These are phyloP conservation scores for Bathynomus jamesi DNA, from an alignment of 1,140 invertebrate genomes.

Conservation along the genomic window DNA sequence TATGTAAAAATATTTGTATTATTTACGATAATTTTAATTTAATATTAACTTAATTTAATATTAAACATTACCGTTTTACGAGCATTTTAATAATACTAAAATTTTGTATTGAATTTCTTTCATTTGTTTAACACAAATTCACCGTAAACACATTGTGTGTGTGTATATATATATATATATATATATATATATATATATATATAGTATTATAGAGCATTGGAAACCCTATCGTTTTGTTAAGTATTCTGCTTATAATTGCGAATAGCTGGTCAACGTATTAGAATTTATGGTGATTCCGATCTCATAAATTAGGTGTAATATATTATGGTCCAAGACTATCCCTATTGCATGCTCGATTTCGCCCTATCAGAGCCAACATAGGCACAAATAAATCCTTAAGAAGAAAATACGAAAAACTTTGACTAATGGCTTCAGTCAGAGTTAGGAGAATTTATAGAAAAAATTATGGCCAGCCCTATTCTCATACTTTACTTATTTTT, in stretches of 20 bases:
- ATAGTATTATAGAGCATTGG: background rate
- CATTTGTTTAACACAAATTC: no score
- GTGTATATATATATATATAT: background rate
- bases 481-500: background rate
- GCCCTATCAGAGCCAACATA: background rate
- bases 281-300: background rate
- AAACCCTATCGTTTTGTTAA: background rate
- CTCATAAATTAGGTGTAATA: background rate
- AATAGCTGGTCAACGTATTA: background rate
- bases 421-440: background rate
- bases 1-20: no score
- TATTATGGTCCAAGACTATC: background rate
- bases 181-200: slow-evolving; percentile 2
- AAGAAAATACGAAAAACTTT: background rate
- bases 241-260: background rate
- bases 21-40: no score
- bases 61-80: no score
- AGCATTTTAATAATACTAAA: no score
- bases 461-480: background rate
- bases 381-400: background rate
- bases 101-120: no score
- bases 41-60: no score
- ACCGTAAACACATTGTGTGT: no score
- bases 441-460: background rate
- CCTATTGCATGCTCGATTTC: background rate